Percentiles rank a stretch among this genome's conserved stretches.
Evolutionary conservation across 2,113 vertebrate species (phyloP).

Genomic region (Mus pahari): DNA sequence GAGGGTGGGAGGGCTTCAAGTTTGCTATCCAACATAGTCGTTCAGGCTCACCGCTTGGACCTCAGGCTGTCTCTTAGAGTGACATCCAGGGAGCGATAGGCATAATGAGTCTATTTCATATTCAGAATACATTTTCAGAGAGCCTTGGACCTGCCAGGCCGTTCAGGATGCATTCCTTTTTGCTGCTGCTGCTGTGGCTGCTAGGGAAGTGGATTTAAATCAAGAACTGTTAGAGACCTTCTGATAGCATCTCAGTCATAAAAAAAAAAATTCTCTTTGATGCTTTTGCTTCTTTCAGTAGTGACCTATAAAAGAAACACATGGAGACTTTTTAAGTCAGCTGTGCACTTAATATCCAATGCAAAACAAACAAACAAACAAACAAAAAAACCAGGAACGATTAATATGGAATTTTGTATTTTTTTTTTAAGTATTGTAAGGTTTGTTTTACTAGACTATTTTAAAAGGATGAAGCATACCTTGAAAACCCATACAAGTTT

Average conservation of each 20-base stretch:
- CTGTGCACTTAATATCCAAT: background rate
- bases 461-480: background rate
- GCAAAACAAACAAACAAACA: background rate
- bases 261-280: conserved; percentile 4
- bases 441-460: conserved; percentile 32
- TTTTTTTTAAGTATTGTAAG: background rate
- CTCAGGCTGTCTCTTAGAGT: background rate
- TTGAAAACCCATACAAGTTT: background rate
- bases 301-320: background rate
- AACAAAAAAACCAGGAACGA: background rate
- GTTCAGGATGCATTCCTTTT: background rate
- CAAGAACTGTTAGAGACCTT: conserved; percentile 35
- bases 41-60: background rate
- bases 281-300: conserved; percentile 45
- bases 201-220: conserved; percentile 23
- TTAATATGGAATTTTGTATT: background rate
- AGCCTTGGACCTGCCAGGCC: background rate
- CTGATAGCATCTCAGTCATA: background rate
- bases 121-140: conserved; percentile 37
- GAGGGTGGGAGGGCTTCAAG: background rate
- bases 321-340: background rate
- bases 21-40: background rate
- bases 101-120: conserved; percentile 39
- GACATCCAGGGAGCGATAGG: conserved; percentile 2
- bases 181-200: background rate